A percentile compares a stretch with the other conserved stretches of the same genome.
These are phyloP conservation scores for Melieria omissa DNA, from an alignment of 2,888 invertebrate species.

Conservation along the genomic window DNA sequence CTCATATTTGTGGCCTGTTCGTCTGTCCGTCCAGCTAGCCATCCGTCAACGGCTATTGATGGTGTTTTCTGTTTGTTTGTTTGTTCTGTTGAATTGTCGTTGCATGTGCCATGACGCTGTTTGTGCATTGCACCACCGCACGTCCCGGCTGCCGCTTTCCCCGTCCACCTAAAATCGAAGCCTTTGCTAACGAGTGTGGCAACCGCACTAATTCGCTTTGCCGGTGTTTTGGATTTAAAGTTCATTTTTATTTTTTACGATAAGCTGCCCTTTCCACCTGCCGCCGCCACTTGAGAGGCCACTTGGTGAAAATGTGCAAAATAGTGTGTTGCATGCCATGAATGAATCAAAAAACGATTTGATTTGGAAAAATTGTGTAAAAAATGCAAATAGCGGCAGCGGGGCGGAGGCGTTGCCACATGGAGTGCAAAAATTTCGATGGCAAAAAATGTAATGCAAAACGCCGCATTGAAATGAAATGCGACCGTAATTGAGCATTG, in stretches of 20 bases:
- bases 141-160: no score
- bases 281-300: no score
- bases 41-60: slow-evolving; percentile 10
- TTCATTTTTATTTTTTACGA: background rate
- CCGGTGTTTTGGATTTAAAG: background rate
- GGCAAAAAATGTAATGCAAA: no score
- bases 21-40: background rate
- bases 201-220: slow-evolving; percentile 44
- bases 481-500: no score
- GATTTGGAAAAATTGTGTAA: slow-evolving; percentile 13
- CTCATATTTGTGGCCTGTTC: slow-evolving; percentile 10
- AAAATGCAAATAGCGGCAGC: background rate
- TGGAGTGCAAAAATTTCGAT: no score
- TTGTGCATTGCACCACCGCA: no score
- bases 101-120: slow-evolving; percentile 9
- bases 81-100: slow-evolving; percentile 38
- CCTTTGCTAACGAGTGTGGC: slow-evolving; percentile 19
- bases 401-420: background rate
- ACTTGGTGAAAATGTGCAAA: no score
- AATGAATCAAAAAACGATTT: slow-evolving; percentile 19
- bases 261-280: background rate
- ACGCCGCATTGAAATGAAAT: no score
- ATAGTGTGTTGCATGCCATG: background rate
- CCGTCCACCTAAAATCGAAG: background rate
- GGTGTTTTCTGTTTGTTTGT: background rate